A percentile compares a stretch with the other conserved stretches of the same genome.
Evolutionary conservation across 2,888 invertebrate genomes (phyloP).

Genomic region (Catocala nupta): DNA sequence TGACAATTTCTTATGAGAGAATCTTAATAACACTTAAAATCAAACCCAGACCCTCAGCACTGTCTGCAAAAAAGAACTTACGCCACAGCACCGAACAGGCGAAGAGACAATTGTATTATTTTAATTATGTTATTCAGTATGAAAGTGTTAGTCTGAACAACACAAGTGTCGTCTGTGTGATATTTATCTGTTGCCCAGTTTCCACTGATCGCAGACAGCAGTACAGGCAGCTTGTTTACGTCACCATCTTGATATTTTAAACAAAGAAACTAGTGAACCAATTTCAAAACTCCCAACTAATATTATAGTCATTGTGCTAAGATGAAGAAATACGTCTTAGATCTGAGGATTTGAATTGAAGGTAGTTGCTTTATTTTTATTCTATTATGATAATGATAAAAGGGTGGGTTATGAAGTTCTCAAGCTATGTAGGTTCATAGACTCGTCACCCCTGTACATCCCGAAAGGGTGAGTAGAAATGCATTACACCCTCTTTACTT

Average conservation of each 20-base stretch:
- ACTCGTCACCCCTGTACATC: too few species aligned
- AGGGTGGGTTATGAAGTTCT: neutral
- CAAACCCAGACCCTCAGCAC: too few species aligned
- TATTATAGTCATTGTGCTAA: constrained; percentile 5
- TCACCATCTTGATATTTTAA: constrained; percentile 22
- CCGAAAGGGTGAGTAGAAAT: too few species aligned
- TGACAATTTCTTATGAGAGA: too few species aligned
- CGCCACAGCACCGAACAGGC: too few species aligned
- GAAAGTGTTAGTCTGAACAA: too few species aligned
- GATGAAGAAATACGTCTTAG: constrained; percentile 13
- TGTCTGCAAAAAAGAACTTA: too few species aligned
- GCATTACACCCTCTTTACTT: too few species aligned
- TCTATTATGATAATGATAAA: neutral
- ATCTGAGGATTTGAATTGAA: constrained; percentile 14
- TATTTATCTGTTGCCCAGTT: constrained; percentile 18
- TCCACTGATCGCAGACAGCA: constrained; percentile 8
- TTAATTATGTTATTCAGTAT: too few species aligned
- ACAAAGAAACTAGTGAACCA: constrained; percentile 23
- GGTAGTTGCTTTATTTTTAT: constrained; percentile 1
- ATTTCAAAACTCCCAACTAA: constrained; percentile 16
- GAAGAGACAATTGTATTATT: too few species aligned
- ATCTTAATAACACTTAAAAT: too few species aligned
- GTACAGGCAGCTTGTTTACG: constrained; percentile 11
- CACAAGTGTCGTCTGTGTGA: constrained; percentile 2
- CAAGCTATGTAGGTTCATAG: neutral